phyloP scores from a whole-genome alignment of 2,797 vertebrate species.

The Dromococcyx pavoninus region DNA sequence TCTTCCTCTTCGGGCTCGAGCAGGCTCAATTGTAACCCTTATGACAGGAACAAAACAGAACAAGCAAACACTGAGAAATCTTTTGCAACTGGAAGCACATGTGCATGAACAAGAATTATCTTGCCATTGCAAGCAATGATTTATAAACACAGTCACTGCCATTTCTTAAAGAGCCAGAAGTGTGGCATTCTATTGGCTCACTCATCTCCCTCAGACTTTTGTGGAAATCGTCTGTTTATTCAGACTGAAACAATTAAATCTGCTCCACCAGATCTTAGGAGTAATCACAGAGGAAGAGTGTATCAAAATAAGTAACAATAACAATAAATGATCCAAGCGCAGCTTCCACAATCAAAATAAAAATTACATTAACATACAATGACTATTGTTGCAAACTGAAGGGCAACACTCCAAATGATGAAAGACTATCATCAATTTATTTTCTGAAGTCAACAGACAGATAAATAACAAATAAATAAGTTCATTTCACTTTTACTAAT shows the following conservation, averaged over 20 bases:
- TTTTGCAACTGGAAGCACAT: neutral
- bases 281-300: neutral
- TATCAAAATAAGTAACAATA: neutral
- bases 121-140: conserved; percentile 1
- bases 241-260: neutral
- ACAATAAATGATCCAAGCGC: neutral
- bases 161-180: conserved; percentile 17
- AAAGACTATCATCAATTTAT: neutral
- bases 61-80: neutral
- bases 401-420: neutral
- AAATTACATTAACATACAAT: neutral
- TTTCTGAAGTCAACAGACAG: neutral
- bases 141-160: neutral
- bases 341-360: neutral
- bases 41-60: neutral
- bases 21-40: conserved; percentile 93
- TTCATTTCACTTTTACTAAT: neutral
- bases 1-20: conserved; percentile 86
- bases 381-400: neutral
- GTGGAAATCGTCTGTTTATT: neutral
- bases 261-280: neutral
- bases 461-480: neutral
- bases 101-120: neutral
- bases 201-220: neutral
- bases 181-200: neutral